A percentile compares a stretch with the other conserved stretches of the same genome.
phyloP scores from a whole-genome alignment of 2,888 invertebrate species.

The Mimas tiliae region DNA sequence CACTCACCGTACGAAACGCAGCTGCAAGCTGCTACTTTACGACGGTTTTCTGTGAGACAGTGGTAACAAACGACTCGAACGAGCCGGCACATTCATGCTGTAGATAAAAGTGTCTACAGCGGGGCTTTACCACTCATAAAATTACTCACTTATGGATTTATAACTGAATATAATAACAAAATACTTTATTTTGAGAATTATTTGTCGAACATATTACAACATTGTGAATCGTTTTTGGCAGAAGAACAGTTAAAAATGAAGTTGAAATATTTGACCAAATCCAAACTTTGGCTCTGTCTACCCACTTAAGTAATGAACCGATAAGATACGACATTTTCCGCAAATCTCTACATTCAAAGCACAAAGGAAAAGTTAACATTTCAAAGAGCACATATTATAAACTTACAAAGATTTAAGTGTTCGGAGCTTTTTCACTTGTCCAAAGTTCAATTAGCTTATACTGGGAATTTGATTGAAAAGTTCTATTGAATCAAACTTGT shows the following conservation, averaged over 20 bases:
- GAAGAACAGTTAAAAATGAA: background rate
- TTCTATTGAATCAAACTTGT: slow-evolving; percentile 60
- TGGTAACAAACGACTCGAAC: no score
- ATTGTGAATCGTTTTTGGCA: background rate
- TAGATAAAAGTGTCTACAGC: no score
- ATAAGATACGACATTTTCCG: background rate
- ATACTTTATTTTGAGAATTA: background rate
- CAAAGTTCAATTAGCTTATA: slow-evolving; percentile 74
- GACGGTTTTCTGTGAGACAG: no score
- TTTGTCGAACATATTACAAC: background rate
- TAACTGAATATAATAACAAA: no score
- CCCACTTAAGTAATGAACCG: slow-evolving; percentile 19
- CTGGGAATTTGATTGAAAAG: slow-evolving; percentile 74
- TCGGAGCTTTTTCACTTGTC: slow-evolving; percentile 55
- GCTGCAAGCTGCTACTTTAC: no score
- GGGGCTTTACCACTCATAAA: no score
- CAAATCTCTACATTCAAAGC: background rate
- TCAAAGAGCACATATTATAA: slow-evolving; percentile 16
- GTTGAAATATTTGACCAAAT: background rate
- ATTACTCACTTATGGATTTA: no score
- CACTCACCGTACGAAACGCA: no score
- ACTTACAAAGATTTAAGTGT: slow-evolving; percentile 41
- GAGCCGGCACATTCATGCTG: no score
- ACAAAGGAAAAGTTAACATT: slow-evolving; percentile 1
- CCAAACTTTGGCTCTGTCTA: slow-evolving; percentile 15